Evolutionary conservation across 1,140 invertebrate species (phyloP).

Genomic region (Drosophila burlai): DNA sequence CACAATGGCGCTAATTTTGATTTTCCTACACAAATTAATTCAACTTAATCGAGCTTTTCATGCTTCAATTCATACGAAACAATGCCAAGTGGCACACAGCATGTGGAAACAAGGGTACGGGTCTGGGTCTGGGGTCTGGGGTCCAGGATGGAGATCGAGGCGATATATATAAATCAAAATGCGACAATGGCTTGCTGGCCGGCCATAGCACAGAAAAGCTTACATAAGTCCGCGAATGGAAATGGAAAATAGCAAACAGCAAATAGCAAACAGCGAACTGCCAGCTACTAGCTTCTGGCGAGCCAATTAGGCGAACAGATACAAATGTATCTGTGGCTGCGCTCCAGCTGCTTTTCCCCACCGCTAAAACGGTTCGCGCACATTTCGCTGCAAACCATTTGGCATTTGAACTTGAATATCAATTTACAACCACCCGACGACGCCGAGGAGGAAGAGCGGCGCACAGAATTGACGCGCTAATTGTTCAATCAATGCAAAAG

Average conservation of each 20-base stretch:
- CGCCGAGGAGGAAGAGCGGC: constrained; percentile 24
- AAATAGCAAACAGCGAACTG: constrained; percentile 24
- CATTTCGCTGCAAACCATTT: constrained; percentile 81
- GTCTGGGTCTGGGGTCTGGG: constrained; percentile 38
- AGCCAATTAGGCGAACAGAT: constrained; percentile 72
- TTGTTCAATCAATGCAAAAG: constrained; percentile 81
- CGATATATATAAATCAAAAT: constrained; percentile 76
- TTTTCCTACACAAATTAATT: constrained; percentile 67
- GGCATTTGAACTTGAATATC: constrained; percentile 83
- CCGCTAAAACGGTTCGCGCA: constrained; percentile 60
- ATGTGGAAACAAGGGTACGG: constrained; percentile 55
- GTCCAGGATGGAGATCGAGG: constrained; percentile 67
- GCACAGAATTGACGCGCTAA: constrained; percentile 73
- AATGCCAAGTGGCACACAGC: constrained; percentile 52
- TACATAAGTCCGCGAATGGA: constrained; percentile 61
- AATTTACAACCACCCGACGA: constrained; percentile 70
- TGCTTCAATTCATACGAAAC: constrained; percentile 71
- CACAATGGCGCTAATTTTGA: constrained; percentile 63
- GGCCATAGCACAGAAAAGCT: constrained; percentile 54
- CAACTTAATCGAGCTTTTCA: constrained; percentile 65
- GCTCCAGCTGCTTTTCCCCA: constrained; percentile 48
- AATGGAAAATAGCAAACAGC: constrained; percentile 33
- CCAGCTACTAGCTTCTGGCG: constrained; percentile 17
- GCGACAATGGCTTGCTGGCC: constrained; percentile 59
- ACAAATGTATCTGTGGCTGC: constrained; percentile 60